A percentile compares a stretch with the other conserved stretches of the same genome.
Evolutionary conservation across 2,113 vertebrate species (phyloP).

Genomic region (Chlorodrepanis virens): DNA sequence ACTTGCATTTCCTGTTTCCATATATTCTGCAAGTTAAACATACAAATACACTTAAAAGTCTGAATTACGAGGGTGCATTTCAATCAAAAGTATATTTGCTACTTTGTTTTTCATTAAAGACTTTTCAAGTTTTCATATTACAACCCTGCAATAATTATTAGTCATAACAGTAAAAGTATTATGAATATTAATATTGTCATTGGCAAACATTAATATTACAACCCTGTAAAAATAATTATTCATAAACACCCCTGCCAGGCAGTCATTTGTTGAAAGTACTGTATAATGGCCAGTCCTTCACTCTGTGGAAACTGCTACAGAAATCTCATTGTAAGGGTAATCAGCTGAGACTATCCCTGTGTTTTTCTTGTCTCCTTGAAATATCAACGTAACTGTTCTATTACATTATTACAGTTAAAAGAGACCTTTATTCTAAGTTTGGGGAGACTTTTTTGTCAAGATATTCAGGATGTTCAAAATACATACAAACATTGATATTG

Average conservation of each 20-base stretch:
- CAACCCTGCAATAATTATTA: background rate
- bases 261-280: background rate
- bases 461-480: background rate
- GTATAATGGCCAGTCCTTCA: background rate
- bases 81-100: background rate
- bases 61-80: background rate
- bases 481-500: background rate
- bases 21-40: conserved; percentile 81
- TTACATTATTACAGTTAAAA: background rate
- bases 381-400: background rate
- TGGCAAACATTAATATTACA: background rate
- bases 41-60: conserved; percentile 14
- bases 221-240: background rate
- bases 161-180: background rate
- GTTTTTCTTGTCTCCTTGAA: background rate
- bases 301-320: background rate
- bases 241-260: background rate
- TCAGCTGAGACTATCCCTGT: background rate
- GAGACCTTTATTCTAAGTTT: background rate
- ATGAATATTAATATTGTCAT: background rate
- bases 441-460: background rate
- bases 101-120: background rate
- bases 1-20: conserved; percentile 80
- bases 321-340: background rate
- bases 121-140: background rate